Conservation (phyloP, 2,113 vertebrate species). For the Bothrops jararaca region DNA sequence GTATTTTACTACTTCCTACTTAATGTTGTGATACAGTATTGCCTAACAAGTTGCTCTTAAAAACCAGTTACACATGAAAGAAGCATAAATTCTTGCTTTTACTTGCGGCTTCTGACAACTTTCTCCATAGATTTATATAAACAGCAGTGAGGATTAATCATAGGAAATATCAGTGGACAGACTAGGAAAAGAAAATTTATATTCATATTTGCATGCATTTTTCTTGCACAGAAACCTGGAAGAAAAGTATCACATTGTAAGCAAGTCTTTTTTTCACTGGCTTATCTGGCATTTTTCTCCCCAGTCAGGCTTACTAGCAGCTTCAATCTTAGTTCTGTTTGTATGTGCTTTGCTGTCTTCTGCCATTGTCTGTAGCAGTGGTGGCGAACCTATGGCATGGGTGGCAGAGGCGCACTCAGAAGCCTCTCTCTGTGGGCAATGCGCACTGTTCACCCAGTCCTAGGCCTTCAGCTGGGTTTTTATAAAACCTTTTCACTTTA, state of each 20-base stretch:
- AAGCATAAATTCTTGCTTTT: conserved; percentile 10
- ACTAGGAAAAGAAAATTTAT: neutral
- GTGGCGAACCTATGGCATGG: no score
- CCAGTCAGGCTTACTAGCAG: neutral
- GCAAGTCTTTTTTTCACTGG: neutral
- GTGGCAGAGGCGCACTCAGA: no score
- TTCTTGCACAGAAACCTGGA: neutral
- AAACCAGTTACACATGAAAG: conserved; percentile 24
- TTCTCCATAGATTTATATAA: neutral
- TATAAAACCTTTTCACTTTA: no score
- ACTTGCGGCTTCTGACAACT: neutral
- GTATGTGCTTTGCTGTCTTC: neutral
- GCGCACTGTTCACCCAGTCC: no score
- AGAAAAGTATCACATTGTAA: neutral
- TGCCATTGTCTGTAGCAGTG: neutral
- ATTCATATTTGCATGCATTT: neutral
- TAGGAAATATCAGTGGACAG: neutral
- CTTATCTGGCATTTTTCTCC: neutral
- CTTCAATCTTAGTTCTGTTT: neutral
- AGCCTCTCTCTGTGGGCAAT: no score
- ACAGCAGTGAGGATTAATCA: neutral
- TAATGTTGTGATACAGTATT: conserved; percentile 3
- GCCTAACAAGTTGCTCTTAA: conserved; percentile 23
- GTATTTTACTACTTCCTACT: conserved; percentile 18
- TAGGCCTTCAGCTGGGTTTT: no score